A percentile compares a stretch with the other conserved stretches of the same genome.
Conservation (phyloP, 2,797 vertebrate species). For the Hirundo rustica region DNA sequence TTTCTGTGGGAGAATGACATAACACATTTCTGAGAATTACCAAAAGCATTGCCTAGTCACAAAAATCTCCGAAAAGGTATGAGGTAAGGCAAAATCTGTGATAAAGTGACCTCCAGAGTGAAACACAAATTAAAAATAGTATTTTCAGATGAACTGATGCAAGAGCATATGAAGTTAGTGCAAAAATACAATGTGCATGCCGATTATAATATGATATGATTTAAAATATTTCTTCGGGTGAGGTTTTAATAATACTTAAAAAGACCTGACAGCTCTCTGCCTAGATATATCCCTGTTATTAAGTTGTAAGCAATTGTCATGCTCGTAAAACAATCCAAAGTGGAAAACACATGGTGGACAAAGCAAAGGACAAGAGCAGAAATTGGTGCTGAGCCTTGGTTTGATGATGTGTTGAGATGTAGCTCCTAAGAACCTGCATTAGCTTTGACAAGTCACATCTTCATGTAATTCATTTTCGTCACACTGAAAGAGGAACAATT, state of each 20-base stretch:
- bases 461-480: not conserved
- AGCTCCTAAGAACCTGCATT: not conserved
- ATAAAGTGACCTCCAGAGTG: not conserved
- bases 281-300: conserved; percentile 32
- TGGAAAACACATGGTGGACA: conserved; percentile 36
- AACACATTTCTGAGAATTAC: not conserved
- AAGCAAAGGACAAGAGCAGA: conserved; percentile 40
- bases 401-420: not conserved
- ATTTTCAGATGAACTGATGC: not conserved
- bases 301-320: conserved; percentile 10
- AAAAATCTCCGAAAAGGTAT: not conserved
- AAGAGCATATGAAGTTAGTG: conserved; percentile 13
- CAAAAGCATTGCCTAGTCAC: not conserved
- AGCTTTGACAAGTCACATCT: not conserved
- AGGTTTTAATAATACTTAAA: conserved; percentile 54
- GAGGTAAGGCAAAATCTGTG: not conserved
- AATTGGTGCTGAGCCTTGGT: not conserved
- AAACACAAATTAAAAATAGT: not conserved
- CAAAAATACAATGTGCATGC: not conserved
- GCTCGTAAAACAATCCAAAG: not conserved
- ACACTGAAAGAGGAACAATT: not conserved
- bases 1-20: not conserved
- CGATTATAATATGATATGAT: conserved; percentile 48
- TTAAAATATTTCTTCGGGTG: conserved; percentile 34
- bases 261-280: conserved; percentile 48